phyloP scores from a whole-genome alignment of 2,113 vertebrate genomes.

The Nothobranchius furzeri region DNA sequence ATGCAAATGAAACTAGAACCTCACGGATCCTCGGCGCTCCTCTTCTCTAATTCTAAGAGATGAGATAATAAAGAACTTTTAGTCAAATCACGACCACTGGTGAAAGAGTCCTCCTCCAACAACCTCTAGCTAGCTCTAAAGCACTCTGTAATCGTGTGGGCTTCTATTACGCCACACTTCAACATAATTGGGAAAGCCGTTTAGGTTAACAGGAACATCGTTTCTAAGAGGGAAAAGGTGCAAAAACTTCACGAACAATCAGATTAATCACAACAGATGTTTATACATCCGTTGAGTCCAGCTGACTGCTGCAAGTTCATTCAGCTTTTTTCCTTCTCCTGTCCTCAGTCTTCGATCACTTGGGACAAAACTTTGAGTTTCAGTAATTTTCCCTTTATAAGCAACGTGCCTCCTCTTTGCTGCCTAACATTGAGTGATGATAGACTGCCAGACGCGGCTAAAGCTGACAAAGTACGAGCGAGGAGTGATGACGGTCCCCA shows the following conservation, averaged over 20 bases:
- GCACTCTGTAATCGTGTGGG: neutral
- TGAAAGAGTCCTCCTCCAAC: neutral
- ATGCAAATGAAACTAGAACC: neutral
- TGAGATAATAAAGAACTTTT: slow-evolving; percentile 1
- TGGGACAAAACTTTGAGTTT: neutral
- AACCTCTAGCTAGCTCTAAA: neutral
- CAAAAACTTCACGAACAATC: neutral
- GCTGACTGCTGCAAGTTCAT: neutral
- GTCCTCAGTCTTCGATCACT: neutral
- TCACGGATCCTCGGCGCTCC: neutral
- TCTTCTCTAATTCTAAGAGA: neutral
- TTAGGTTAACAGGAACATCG: neutral
- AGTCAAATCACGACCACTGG: neutral
- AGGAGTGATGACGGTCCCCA: neutral
- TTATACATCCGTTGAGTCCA: neutral
- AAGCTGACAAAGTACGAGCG: slow-evolving; percentile 14
- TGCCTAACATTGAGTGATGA: neutral
- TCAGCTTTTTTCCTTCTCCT: neutral
- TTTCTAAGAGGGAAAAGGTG: neutral
- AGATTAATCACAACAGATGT: neutral
- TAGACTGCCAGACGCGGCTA: neutral
- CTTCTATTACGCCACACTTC: neutral
- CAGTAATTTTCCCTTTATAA: neutral
- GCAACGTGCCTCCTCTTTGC: fast-evolving
- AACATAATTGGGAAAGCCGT: neutral